Percentiles rank a stretch among this genome's conserved stretches.
Conservation (phyloP, 2,797 vertebrate species). For the Percopsis omiscomaycus region DNA sequence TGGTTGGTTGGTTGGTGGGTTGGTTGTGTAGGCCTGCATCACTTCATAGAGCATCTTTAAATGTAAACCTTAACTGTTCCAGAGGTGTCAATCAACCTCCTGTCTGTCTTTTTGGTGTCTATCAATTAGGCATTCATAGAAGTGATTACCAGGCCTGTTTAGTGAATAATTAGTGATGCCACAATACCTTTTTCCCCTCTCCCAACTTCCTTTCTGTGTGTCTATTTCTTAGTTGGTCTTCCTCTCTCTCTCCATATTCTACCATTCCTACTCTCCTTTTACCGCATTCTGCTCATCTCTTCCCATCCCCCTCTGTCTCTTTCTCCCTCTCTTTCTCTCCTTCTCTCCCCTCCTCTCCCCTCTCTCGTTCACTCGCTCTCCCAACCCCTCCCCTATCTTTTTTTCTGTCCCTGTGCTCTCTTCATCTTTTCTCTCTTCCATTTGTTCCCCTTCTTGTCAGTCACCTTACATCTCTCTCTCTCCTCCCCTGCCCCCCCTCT, state of each 20-base stretch:
- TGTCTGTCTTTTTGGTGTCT: slow-evolving; percentile 9
- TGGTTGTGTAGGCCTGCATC: too few relatives aligned
- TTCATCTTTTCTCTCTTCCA: slow-evolving; percentile 29
- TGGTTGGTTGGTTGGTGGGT: too few relatives aligned
- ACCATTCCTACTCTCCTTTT: slow-evolving; percentile 59
- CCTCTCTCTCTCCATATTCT: slow-evolving; percentile 48
- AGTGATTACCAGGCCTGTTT: slow-evolving; percentile 16
- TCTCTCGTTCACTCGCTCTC: slow-evolving; percentile 26
- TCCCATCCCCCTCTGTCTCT: slow-evolving; percentile 64
- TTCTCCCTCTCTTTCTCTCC: slow-evolving; percentile 40
- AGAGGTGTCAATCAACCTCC: slow-evolving; percentile 27
- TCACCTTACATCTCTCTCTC: slow-evolving; percentile 57
- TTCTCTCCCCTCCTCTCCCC: slow-evolving; percentile 23
- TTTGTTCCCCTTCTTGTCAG: slow-evolving; percentile 65
- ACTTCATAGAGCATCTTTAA: too few relatives aligned
- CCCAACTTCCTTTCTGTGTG: slow-evolving; percentile 28
- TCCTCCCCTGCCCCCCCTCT: slow-evolving; percentile 17
- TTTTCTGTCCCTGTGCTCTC: slow-evolving; percentile 3
- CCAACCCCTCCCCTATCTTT: slow-evolving; percentile 17
- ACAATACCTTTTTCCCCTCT: slow-evolving; percentile 23
- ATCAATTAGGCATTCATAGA: background rate
- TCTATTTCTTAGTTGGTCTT: background rate
- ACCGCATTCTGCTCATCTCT: slow-evolving; percentile 67
- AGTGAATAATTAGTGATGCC: slow-evolving; percentile 19
- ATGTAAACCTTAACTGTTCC: slow-evolving; percentile 25